Percentiles rank a stretch among this genome's conserved stretches.
These are phyloP conservation scores for Diplodus sargus DNA, from an alignment of 2,797 vertebrate species.

Conservation along the genomic window DNA sequence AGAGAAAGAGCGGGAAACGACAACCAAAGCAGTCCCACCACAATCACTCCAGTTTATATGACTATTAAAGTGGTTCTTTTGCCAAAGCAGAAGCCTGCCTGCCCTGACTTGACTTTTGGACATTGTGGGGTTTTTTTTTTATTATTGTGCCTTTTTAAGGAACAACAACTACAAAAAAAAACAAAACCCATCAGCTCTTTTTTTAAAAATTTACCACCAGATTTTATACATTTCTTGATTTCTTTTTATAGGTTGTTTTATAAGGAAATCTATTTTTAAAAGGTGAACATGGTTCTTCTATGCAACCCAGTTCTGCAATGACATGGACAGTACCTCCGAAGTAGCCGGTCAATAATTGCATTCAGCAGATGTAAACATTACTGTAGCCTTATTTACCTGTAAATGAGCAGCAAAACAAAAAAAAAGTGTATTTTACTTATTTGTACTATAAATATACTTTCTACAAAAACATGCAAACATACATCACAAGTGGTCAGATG, in stretches of 20 bases:
- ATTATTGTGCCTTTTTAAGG: constrained; percentile 81
- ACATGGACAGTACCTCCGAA: constrained; percentile 66
- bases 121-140: constrained; percentile 48
- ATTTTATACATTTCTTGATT: constrained; percentile 76
- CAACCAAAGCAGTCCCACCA: constrained; percentile 70
- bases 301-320: constrained; percentile 75
- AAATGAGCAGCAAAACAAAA: constrained; percentile 52
- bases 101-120: constrained; percentile 74
- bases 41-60: constrained; percentile 59
- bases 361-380: constrained; percentile 66
- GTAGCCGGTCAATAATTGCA: constrained; percentile 61
- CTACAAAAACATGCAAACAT: constrained; percentile 47
- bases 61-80: constrained; percentile 70
- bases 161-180: constrained; percentile 54
- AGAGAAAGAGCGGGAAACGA: constrained; percentile 34
- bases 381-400: constrained; percentile 71
- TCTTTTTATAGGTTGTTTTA: constrained; percentile 76
- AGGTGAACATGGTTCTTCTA: constrained; percentile 74
- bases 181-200: constrained; percentile 56
- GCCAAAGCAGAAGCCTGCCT: constrained; percentile 80
- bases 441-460: constrained; percentile 57
- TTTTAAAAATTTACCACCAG: constrained; percentile 59
- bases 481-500: constrained; percentile 36
- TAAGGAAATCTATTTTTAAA: constrained; percentile 79
- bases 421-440: constrained; percentile 47